Conservation (phyloP, 2,113 vertebrate species). For the Zosterops japonicus region DNA sequence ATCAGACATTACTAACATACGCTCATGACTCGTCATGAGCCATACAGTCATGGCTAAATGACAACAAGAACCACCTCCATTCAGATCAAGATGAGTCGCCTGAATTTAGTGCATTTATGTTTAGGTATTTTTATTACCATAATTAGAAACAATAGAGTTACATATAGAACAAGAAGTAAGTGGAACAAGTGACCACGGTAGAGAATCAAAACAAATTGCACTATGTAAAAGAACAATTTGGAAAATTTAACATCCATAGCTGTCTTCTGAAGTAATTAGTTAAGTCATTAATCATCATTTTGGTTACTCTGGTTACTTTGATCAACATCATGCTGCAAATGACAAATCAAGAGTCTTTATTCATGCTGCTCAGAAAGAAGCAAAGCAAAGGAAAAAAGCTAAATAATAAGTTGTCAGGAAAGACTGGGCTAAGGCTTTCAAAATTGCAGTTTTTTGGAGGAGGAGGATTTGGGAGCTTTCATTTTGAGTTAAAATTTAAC, state of each 20-base stretch:
- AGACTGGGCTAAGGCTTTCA: neutral
- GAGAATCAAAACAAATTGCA: neutral
- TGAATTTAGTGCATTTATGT: neutral
- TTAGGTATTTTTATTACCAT: neutral
- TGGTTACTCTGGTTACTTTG: neutral
- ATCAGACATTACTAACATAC: neutral
- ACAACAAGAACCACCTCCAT: neutral
- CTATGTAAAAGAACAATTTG: neutral
- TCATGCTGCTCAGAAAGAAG: neutral
- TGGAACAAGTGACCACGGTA: neutral
- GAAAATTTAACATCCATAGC: neutral
- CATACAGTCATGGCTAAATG: neutral
- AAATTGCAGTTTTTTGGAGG: neutral
- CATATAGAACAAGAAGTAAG: neutral
- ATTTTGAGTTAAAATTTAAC: neutral
- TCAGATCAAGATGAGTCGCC: neutral
- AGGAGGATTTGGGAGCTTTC: rapidly evolving
- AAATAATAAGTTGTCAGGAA: neutral
- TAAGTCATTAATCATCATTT: neutral
- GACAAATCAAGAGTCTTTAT: neutral
- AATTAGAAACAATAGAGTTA: neutral
- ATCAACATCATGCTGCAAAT: neutral
- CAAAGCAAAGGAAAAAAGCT: neutral
- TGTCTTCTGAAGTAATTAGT: neutral
- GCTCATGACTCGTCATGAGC: neutral